Evolutionary conservation across 2,113 vertebrate genomes (phyloP), one percentile per base, ranked within the genome.

Genomic region (Lophius piscatorius): DNA sequence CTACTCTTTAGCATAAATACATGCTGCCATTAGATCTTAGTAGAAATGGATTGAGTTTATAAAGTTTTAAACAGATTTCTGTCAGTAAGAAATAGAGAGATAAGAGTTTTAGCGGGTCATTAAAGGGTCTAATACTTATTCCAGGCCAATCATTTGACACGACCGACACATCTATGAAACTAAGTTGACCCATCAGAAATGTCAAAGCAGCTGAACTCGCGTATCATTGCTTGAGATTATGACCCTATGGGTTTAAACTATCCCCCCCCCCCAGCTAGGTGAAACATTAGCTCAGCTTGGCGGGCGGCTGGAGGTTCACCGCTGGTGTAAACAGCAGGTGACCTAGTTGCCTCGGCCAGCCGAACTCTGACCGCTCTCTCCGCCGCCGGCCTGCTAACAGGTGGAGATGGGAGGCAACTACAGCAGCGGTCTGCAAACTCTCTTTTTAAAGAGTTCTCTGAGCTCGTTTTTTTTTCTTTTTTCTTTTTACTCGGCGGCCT

Each of bases 251-350:
- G n/a, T 29, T 54, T 47, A 6, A 63, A 46, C 14, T 22, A 36
- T 9, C 26, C 44, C 46, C 14, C n/a, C 29, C 48, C 21, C 35
- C 64, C 16, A 16, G 12, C 26, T 75, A 79, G 67, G 83, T 90
- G 74, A 88, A 88, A 70, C 59, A 77, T 86, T 84, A 84, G 65
- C 80, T 77, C 34, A 10, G 54, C 31, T 2, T 29, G 33, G 21
- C 5, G 5, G 39, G 51, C 41, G 6, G 48, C 57, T 36, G 12
- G 29, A 71, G 56, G 34, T 10, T 16, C 63, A 70, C 54, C 1
- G 8, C 62, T 56, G 58, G 20, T 35, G 52, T 68, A 78, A 87
- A 87, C 84, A 81, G 79, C 81, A 78, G 85, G 61, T 74, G 79
- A 84, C 78, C 77, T 69, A 77, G 56, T 83, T 81, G 62, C 41